These are phyloP conservation scores for Indicator maculatus DNA, from an alignment of 2,113 vertebrate genomes.

Conservation along the genomic window DNA sequence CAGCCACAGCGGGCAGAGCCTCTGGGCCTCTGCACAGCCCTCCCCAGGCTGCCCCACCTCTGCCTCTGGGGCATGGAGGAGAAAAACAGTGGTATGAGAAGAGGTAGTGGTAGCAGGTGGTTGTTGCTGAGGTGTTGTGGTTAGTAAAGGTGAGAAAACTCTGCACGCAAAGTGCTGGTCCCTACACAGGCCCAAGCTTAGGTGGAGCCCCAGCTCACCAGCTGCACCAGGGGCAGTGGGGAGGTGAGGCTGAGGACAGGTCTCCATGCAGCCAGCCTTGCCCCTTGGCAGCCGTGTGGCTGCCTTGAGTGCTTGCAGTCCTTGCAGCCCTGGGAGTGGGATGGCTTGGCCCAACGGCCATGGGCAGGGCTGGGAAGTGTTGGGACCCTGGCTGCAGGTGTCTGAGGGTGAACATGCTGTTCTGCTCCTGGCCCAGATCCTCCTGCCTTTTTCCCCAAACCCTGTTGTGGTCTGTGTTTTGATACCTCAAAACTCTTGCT, in stretches of 20 bases:
- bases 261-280: not conserved
- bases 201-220: not conserved
- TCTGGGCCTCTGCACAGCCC: not conserved
- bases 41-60: not conserved
- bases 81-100: constrained; percentile 8
- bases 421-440: not conserved
- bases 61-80: not conserved
- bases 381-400: not conserved
- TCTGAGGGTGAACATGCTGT: accelerated
- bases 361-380: accelerated
- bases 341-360: accelerated
- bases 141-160: not conserved
- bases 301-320: accelerated
- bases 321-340: accelerated
- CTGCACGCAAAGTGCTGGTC: not conserved
- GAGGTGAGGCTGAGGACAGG: accelerated
- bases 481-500: not conserved
- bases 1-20: not conserved
- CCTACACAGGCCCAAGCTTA: not conserved
- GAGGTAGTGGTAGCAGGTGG: not conserved
- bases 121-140: not conserved
- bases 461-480: not conserved
- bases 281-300: accelerated
- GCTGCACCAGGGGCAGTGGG: accelerated
- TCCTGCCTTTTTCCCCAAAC: not conserved